Evolutionary conservation across 2,888 invertebrate genomes (phyloP), one percentile per base, ranked within the genome.

Genomic region (Caenorhabditis panamensis): DNA sequence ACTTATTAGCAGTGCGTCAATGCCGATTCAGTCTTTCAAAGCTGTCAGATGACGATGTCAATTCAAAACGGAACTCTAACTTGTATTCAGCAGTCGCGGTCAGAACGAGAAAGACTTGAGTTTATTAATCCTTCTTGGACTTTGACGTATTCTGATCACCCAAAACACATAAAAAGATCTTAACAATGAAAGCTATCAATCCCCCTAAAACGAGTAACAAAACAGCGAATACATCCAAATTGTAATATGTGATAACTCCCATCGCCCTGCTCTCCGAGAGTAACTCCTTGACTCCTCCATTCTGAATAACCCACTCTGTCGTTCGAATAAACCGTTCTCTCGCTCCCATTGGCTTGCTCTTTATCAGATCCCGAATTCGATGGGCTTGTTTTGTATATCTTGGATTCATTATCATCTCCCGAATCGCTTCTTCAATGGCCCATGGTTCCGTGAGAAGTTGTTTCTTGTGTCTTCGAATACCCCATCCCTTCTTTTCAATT

Each of bases 381-480:
- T 77, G 64, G 6, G 86, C 86, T 16, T 71, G 20, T 51, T 78
- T 61, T 13, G 79, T 82, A 36, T 86, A 86, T n/a, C 79, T 85
- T 1, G 64, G 64, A 47, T 80, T 76, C 1, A 8, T 56, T 13
- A 81, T 58, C 49, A 81, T 75, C 37, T 81, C 76, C 24, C 56
- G 36, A 9, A 81, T 62, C 0, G 76, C 76, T 16, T 18, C 26
- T 44, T 81, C 76, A 51, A 81, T 71, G 3, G 69, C 26, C 1
- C 62, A 31, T 20, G 76, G 80, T 13, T 81, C 51, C 1, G 47
- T 61, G 13, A 76, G 64, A 2, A 81, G 36, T 16, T 67, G 56
- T 18, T 67, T 28, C 51, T 76, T 81, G 61, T 56, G 53, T 13
- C 59, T 47, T 41, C 71, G 20, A 28, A 81, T 62, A 24, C 80